Evolutionary conservation across 2,888 invertebrate genomes (phyloP), one percentile per base, ranked within the genome.

Genomic region (Syritta pipiens): DNA sequence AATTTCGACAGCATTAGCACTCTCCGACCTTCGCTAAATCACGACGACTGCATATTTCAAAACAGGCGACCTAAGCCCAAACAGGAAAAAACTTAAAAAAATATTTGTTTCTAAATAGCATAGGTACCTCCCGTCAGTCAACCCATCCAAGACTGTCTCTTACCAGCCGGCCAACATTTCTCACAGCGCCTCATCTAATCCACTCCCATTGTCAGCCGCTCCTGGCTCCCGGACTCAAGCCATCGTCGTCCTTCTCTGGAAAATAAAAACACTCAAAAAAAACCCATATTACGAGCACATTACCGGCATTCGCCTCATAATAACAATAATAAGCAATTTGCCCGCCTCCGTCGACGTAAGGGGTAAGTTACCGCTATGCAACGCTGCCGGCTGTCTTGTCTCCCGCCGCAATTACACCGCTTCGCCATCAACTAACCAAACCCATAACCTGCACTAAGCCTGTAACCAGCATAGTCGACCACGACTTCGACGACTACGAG

Each of bases 271-370:
- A 1, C 7, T 55, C 42, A 35, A 44, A 30, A 46, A 48, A 35
- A 24, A 37, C 49, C 19, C 14, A 53, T 35, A 55, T 62, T 74
- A 37, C 79, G 30, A 51, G 55, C 60, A 49, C 57, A 68, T 79
- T 74, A 79, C 74, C 55, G 79, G 67, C 68, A 74, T 79, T 79
- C 49, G 55, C 57, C 57, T 68, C 55, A 62, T 51, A 67, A 79
- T 68, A 79, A 74, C 72, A 79, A 79, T 79, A 79, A 79, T 79
- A 79, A 79, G 62, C 79, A 74, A 68, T 79, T 79, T 79, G 68
- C 60, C 79, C 74, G 49, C 74, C 74, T 72, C 62, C 62, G 7
- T 46, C 10, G 20, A 24, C 19, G 55, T 4, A 32, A 35, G 65
- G 44, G 65, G 68, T 44, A 37, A 55, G 9, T 57, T 51, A 62